Conservation (phyloP, 2,113 vertebrate genomes). For the Scortum barcoo region DNA sequence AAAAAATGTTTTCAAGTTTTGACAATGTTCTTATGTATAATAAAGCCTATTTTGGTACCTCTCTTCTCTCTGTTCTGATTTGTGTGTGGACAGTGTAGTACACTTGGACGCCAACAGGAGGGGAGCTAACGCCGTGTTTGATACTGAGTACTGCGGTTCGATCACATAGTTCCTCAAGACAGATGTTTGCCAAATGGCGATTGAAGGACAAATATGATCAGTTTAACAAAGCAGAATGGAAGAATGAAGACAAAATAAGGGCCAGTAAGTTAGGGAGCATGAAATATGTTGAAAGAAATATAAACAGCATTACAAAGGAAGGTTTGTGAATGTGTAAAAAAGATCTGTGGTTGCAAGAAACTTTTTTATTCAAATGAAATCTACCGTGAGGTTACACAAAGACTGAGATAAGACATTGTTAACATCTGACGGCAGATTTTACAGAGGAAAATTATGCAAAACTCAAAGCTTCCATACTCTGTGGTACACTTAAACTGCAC, state of each 20-base stretch:
- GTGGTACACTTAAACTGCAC: neutral
- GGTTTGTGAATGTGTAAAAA: neutral
- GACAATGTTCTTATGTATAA: slow-evolving; percentile 84
- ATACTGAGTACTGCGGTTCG: neutral
- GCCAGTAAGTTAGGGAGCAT: neutral
- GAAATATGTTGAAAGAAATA: too few relatives aligned
- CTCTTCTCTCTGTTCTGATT: slow-evolving; percentile 41
- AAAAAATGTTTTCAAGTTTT: slow-evolving; percentile 82
- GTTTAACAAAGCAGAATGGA: neutral
- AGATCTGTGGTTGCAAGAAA: neutral
- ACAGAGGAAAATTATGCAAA: neutral
- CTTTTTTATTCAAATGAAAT: neutral
- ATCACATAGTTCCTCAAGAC: neutral
- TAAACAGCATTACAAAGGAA: neutral
- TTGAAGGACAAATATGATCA: neutral
- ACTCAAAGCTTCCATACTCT: neutral
- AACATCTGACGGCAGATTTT: neutral
- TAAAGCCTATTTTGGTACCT: slow-evolving; percentile 88
- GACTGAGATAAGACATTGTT: neutral
- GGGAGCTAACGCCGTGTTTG: slow-evolving; percentile 21
- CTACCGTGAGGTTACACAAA: neutral
- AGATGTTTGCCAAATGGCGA: neutral
- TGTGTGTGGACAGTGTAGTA: slow-evolving; percentile 48
- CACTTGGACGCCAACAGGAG: slow-evolving; percentile 49
- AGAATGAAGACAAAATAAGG: neutral